Percentiles rank a stretch among this genome's conserved stretches.
These are phyloP conservation scores for Aptenodytes forsteri DNA, from an alignment of 2,113 vertebrate genomes.

Conservation along the genomic window DNA sequence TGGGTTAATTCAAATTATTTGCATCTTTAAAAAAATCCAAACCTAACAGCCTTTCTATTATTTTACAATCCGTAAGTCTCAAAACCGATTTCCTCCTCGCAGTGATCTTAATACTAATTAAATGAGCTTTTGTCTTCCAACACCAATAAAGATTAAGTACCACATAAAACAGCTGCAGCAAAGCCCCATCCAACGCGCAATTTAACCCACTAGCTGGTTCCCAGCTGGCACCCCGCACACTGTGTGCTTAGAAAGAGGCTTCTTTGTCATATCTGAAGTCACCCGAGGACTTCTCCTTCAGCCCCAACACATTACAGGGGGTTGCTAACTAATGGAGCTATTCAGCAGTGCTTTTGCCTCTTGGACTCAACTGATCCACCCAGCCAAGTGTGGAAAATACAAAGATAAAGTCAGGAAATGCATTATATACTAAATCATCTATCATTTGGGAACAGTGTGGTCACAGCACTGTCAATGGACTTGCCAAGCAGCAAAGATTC, in stretches of 20 bases:
- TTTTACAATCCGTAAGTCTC: conserved; percentile 14
- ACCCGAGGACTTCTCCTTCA: background rate
- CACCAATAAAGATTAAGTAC: background rate
- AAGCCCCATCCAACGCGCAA: background rate
- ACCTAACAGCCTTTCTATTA: background rate
- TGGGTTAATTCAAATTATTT: conserved; percentile 34
- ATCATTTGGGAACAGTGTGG: background rate
- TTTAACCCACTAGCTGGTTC: background rate
- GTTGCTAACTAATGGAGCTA: background rate
- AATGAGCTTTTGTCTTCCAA: conserved; percentile 28
- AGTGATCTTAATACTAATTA: conserved; percentile 30
- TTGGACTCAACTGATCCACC: background rate
- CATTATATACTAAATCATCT: background rate
- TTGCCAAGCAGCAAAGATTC: background rate
- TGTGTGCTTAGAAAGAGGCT: background rate
- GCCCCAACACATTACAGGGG: background rate
- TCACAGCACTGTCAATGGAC: background rate
- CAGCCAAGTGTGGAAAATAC: background rate
- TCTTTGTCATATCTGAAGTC: background rate
- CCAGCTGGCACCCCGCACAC: background rate
- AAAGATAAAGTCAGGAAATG: background rate
- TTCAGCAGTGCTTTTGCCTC: background rate
- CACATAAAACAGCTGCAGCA: background rate
- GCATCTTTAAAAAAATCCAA: background rate
- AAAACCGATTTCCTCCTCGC: background rate